These are phyloP conservation scores for Tortrix viridana DNA, from an alignment of 2,888 invertebrate genomes.

Conservation along the genomic window DNA sequence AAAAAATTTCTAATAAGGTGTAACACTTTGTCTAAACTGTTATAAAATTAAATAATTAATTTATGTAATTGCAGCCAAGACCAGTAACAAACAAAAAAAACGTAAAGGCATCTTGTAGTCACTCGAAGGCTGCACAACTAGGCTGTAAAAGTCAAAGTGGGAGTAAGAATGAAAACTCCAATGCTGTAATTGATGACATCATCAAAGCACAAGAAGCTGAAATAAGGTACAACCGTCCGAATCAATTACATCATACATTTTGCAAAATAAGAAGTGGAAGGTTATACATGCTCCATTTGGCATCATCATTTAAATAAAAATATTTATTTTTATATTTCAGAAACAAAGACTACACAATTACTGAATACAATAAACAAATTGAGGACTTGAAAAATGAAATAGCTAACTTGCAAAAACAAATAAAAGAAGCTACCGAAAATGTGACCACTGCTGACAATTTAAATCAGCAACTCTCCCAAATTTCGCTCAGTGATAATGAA, in stretches of 20 bases:
- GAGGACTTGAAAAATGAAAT: constrained; percentile 73
- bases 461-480: constrained; percentile 50
- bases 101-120: constrained; percentile 52
- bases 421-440: constrained; percentile 46
- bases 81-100: constrained; percentile 52
- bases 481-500: constrained; percentile 44
- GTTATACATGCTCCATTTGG: too few species aligned
- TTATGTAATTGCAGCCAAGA: constrained; percentile 62
- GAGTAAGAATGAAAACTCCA: constrained; percentile 49
- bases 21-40: too few species aligned
- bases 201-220: constrained; percentile 75
- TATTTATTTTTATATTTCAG: constrained; percentile 51
- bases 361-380: constrained; percentile 73
- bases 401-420: constrained; percentile 56
- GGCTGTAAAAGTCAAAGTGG: constrained; percentile 46
- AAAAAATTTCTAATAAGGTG: too few species aligned
- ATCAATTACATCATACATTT: too few species aligned
- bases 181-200: constrained; percentile 54
- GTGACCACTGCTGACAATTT: constrained; percentile 52
- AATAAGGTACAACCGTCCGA: constrained; percentile 62
- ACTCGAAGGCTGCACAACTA: constrained; percentile 52
- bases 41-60: not conserved
- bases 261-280: too few species aligned
- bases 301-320: not conserved
- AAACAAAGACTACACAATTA: constrained; percentile 74